Evolutionary conservation across 2,888 invertebrate species (phyloP), one percentile per base, ranked within the genome.

Genomic region (Macrosoma leucophasiata): DNA sequence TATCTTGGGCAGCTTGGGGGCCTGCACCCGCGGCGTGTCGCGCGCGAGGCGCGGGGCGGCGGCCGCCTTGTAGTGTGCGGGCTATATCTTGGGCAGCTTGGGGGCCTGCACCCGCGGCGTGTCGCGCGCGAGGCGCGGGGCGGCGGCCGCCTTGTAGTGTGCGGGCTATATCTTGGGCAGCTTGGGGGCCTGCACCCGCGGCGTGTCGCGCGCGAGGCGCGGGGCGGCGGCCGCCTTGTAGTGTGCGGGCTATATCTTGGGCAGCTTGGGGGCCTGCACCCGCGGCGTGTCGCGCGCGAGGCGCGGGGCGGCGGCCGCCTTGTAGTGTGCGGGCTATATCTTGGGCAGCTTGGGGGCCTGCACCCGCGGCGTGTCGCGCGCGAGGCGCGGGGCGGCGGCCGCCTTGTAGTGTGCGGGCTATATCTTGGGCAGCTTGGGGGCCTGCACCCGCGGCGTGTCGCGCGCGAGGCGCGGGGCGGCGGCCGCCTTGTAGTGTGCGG

Each of bases 141-240:
- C 81, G 34, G 91, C 90, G 55, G 88, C 88, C 18, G 87, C 87
- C 75, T 92, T 92, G 79, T 93, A 94, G 79, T 94, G n/a, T n/a
- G 3, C 24, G 13, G 33, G 42, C 73, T 89, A 92, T 62, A 92
- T 91, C 78, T 91, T 90, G 52, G 91, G 90, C 64, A 93, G 82
- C 71, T 91, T 91, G 43, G 89, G 89, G 42, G 90, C 90, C 47
- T 75, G 84, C 46, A 91, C 88, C 40, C 87, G 76, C 41, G 91
- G 90, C 71, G 90, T 89, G 54, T 85, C 87, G 51, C 87, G 86
- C 56, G 86, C 46, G 90, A 62, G 33, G 87, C 34, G 66, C 57
- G 86, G 86, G 43, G 86, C 81, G 34, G 91, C 90, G 55, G 88
- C 88, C 18, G 87, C 87, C 75, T 92, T 92, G 79, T 93, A 94